Evolutionary conservation across 2,888 invertebrate species (phyloP).

Genomic region (Lasioglossum marginatum): DNA sequence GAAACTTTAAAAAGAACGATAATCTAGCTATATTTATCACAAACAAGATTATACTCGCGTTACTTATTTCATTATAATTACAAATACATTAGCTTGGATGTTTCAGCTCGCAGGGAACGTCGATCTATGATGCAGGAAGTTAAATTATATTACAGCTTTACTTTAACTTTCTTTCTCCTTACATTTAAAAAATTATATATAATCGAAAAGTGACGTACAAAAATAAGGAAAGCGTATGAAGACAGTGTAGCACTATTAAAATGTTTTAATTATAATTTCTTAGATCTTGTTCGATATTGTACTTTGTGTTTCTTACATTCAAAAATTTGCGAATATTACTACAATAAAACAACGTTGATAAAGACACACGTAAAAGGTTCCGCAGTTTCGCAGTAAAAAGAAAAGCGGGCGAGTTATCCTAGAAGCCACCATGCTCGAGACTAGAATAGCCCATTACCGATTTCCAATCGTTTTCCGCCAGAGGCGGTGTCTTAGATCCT

Average conservation of each 20-base stretch:
- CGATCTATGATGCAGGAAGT: not conserved
- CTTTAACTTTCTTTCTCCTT: not conserved
- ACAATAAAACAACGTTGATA: not conserved
- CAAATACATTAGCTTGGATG: not conserved
- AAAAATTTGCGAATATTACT: not conserved
- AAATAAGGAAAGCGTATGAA: not conserved
- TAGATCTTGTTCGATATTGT: not conserved
- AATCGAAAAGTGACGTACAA: not conserved
- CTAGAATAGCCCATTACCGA: constrained; percentile 4
- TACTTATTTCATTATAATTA: not conserved
- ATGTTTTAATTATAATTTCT: not conserved
- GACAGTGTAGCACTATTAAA: not conserved
- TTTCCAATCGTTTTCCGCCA: constrained; percentile 2
- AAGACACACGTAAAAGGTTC: not conserved
- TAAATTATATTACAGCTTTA: not conserved
- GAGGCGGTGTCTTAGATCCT: constrained; percentile 3
- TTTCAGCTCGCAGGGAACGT: not conserved
- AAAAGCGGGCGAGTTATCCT: not conserved
- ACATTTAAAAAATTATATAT: not conserved
- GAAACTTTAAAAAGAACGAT: not conserved
- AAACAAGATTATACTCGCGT: not conserved
- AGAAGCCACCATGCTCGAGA: not conserved
- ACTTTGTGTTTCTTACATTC: not conserved
- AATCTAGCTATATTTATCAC: not conserved
- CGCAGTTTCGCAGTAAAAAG: not conserved